phyloP scores from a whole-genome alignment of 2,113 vertebrate genomes.

The Labeo catla region DNA sequence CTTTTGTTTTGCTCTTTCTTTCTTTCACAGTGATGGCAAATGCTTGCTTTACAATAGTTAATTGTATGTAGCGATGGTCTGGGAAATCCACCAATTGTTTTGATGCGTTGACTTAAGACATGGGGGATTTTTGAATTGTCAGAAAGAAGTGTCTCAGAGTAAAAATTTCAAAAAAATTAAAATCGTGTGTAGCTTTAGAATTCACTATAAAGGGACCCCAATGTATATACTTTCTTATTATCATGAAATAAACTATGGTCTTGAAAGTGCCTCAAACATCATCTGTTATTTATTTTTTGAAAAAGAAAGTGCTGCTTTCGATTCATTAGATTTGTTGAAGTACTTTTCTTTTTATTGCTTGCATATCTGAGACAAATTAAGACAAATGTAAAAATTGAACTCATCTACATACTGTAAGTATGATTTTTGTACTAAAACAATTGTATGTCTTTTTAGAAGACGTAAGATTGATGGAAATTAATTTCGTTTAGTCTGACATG shows the following conservation, averaged over 20 bases:
- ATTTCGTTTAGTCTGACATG: too few species aligned
- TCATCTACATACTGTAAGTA: neutral
- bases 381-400: neutral
- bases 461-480: too few species aligned
- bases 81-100: slow-evolving; percentile 70
- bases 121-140: slow-evolving; percentile 74
- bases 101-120: slow-evolving; percentile 63
- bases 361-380: neutral
- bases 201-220: slow-evolving; percentile 84
- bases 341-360: too few species aligned
- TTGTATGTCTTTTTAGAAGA: neutral
- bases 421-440: neutral
- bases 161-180: slow-evolving; percentile 62
- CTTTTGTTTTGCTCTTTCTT: slow-evolving; percentile 39
- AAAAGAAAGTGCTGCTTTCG: slow-evolving; percentile 1
- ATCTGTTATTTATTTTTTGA: slow-evolving; percentile 58
- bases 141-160: slow-evolving; percentile 63
- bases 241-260: slow-evolving; percentile 89
- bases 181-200: slow-evolving; percentile 79
- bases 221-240: slow-evolving; percentile 92
- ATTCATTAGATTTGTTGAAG: neutral
- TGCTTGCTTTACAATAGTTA: slow-evolving; percentile 72
- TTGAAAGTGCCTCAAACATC: slow-evolving; percentile 90
- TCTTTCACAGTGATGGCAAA: slow-evolving; percentile 57
- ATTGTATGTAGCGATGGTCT: slow-evolving; percentile 74